Evolutionary conservation across 2,888 invertebrate genomes (phyloP), one percentile per base, ranked within the genome.

Genomic region (Anoncus sp.): DNA sequence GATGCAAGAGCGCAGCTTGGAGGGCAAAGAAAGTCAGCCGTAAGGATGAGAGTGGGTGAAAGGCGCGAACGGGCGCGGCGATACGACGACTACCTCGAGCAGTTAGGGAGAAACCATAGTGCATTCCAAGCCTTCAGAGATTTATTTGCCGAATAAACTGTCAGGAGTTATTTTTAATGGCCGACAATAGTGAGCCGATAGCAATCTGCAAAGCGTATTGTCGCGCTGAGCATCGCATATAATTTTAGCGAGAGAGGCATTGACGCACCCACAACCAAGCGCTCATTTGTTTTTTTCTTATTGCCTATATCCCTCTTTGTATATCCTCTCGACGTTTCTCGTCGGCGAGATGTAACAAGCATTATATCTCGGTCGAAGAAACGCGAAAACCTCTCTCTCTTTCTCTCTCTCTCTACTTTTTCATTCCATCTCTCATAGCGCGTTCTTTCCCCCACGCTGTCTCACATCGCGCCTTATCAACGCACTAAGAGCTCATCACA

Each of bases 131-230:
- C 57, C 67, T 81, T 66, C 22, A 53, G 85, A 87, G 87, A 87
- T 85, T 84, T 85, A 87, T 87, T 87, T 85, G 86, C 83, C 85
- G 85, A 85, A 87, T 86, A 85, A 87, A 87, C 83, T 85, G 86
- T 85, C 85, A 85, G 82, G 78, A 83, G 83, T 82, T 87, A 87
- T 87, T 87, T 87, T 88, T 87, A 85, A 87, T 88, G 85, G 86
- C 82, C 85, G 85, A 88, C 84, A 84, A 86, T 83, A 85, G 84
- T 80, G 83, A 81, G 80, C 81, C 82, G 88, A 88, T 87, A 88
- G 86, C 83, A 84, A 87, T 88, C 87, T 85, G 82, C 83, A 83
- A 83, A 85, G 85, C 83, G 84, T 85, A 88, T 65, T 65, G 63
- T 65, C 63, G 63, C 63, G 63, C 49, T 51, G 35, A 22, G 40